These are phyloP conservation scores for Phylloscopus trochiloides DNA, from an alignment of 2,113 vertebrate genomes.

Conservation along the genomic window DNA sequence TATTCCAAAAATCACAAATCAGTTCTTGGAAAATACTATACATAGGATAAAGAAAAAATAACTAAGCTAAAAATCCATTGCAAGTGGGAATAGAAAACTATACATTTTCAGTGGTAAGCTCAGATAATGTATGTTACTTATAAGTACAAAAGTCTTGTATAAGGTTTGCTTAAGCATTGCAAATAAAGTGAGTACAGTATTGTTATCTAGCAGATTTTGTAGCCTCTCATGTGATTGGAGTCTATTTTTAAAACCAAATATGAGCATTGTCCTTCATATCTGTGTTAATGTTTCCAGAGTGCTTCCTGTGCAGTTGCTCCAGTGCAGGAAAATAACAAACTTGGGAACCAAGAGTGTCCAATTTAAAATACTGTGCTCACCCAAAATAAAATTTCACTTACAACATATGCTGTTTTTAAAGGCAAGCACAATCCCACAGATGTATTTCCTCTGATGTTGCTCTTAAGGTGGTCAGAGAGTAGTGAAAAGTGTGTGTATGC, in stretches of 20 bases:
- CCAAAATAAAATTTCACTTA: not conserved
- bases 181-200: not conserved
- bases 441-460: not conserved
- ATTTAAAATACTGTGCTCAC: not conserved
- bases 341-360: not conserved
- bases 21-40: not conserved
- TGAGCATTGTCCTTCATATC: not conserved
- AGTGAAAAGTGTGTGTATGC: not conserved
- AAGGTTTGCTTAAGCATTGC: not conserved
- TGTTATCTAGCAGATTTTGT: constrained; percentile 26
- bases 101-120: constrained; percentile 12
- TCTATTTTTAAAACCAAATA: constrained; percentile 14
- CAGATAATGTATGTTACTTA: not conserved
- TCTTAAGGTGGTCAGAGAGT: not conserved
- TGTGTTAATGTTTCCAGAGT: not conserved
- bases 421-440: not conserved
- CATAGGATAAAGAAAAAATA: not conserved
- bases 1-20: not conserved
- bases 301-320: not conserved
- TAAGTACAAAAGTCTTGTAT: not conserved
- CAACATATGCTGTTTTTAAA: not conserved
- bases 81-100: not conserved
- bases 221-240: not conserved
- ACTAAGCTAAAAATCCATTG: constrained; percentile 32
- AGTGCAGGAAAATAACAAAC: not conserved